Base-by-base conservation (phyloP, 1,140 invertebrate genomes). In the Paracyclopina nana region DNA sequence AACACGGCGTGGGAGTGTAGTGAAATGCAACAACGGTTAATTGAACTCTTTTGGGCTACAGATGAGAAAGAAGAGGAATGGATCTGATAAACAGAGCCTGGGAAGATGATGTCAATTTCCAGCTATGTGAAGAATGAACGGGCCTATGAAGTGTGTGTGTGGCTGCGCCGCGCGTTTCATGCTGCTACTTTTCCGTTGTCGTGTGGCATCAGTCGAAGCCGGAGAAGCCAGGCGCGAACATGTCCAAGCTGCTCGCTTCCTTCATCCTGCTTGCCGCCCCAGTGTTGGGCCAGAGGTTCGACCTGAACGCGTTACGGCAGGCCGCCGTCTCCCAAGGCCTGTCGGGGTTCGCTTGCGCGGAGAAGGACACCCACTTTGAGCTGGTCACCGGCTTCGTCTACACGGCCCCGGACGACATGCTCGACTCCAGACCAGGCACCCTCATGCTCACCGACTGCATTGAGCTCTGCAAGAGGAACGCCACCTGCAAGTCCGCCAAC, bases 351-450 rank as follows among this genome's bases (percentile, higher is more conserved):
- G 49, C 34, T 16, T 59, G 58, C 31, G 31, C 40, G 1, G 34
- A 31, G 8, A 55, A 59, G 14, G 57, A 60, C 51, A 53, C 60
- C 24, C 64, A 60, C 6, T 71, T 72, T 56, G 70, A 72, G 55
- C 54, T 71, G 49, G 58, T 68, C 11, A 72, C 70, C 6, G 70
- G 70, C 3, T 68, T 60, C 56, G 68, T 71, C 26, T 67, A 66
- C 54, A 67, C 63, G 12, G 59, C 68, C 2, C 65, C 69, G 0
- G 55, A 61, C 1, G 65, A 67, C 46, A 65, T 68, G 42, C 55
- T 70, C 8, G 64, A 67, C 54, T 66, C 67, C 18, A 57, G 60
- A 22, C 61, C 66, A 0, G 69, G 66, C 16, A 68, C 65, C 1
- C 62, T 72, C 24, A 62, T 67, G 52, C 55, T 71, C 8, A 60